Evolutionary conservation across 2,888 invertebrate genomes (phyloP).

Genomic region (Tyria jacobaeae): DNA sequence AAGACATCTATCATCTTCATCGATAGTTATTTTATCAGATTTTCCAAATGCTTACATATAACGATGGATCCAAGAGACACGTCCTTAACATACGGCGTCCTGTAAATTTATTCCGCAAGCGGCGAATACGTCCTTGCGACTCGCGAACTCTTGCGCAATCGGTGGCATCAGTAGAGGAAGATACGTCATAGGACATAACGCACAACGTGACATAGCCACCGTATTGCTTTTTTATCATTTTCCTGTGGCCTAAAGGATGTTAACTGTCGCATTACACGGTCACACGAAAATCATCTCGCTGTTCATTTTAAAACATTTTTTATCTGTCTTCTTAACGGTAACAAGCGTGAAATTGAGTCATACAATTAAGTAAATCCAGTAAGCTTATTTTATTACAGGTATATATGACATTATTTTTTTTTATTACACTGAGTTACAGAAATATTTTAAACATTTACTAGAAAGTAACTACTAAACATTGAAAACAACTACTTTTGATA

Average conservation of each 20-base stretch:
- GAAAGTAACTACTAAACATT: too few species aligned
- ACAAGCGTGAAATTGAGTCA: neutral
- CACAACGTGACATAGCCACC: constrained; percentile 73
- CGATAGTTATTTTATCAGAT: neutral
- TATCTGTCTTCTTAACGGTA: neutral
- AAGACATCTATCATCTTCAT: constrained; percentile 7
- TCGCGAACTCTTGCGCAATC: constrained; percentile 44
- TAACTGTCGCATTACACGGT: constrained; percentile 46
- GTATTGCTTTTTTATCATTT: constrained; percentile 74
- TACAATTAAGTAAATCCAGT: neutral
- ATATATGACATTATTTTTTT: neutral
- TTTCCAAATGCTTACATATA: neutral
- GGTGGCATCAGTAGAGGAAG: constrained; percentile 59
- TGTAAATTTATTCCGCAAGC: constrained; percentile 63
- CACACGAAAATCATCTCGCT: constrained; percentile 45
- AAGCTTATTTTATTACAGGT: neutral
- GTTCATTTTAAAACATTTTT: neutral
- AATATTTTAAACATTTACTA: neutral
- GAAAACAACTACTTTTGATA: neutral
- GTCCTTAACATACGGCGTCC: constrained; percentile 45
- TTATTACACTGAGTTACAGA: neutral
- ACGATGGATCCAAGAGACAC: neutral
- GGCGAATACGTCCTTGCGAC: constrained; percentile 67
- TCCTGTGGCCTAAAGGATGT: constrained; percentile 65
- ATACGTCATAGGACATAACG: constrained; percentile 68